Evolutionary conservation across 2,888 invertebrate species (phyloP).

Genomic region (Craniophora ligustri): DNA sequence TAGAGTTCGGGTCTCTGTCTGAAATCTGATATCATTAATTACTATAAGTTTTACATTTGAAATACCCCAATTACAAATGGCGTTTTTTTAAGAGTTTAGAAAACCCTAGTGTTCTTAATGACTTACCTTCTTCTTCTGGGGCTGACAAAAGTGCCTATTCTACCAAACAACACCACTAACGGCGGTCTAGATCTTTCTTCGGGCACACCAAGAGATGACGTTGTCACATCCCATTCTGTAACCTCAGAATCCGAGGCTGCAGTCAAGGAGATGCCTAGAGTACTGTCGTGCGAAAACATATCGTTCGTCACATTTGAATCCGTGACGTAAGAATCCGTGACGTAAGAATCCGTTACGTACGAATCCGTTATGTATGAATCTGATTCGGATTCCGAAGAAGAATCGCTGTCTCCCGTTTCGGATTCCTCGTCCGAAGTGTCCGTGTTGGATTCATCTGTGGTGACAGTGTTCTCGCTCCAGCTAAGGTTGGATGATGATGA

Average conservation of each 20-base stretch:
- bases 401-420: neutral
- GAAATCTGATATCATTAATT: too few species aligned
- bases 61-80: too few species aligned
- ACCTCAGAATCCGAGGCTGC: slow-evolving; percentile 13
- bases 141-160: slow-evolving; percentile 4
- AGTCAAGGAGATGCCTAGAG: neutral
- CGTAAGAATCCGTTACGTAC: too few species aligned
- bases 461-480: neutral
- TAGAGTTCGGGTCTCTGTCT: too few species aligned
- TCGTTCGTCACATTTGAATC: neutral
- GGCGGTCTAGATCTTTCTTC: slow-evolving; percentile 29
- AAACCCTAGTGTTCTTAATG: neutral
- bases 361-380: neutral
- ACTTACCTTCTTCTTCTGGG: slow-evolving; percentile 40
- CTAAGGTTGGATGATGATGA: neutral
- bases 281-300: neutral
- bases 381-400: neutral
- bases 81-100: too few species aligned
- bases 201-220: slow-evolving; percentile 58
- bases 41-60: too few species aligned
- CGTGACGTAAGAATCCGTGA: too few species aligned
- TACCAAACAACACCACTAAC: slow-evolving; percentile 12
- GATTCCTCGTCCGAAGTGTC: slow-evolving; percentile 15
- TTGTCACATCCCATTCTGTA: slow-evolving; percentile 64
- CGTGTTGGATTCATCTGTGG: slow-evolving; percentile 1